Conservation (phyloP, 1,140 invertebrate genomes). For the Listronotus bonariensis region DNA sequence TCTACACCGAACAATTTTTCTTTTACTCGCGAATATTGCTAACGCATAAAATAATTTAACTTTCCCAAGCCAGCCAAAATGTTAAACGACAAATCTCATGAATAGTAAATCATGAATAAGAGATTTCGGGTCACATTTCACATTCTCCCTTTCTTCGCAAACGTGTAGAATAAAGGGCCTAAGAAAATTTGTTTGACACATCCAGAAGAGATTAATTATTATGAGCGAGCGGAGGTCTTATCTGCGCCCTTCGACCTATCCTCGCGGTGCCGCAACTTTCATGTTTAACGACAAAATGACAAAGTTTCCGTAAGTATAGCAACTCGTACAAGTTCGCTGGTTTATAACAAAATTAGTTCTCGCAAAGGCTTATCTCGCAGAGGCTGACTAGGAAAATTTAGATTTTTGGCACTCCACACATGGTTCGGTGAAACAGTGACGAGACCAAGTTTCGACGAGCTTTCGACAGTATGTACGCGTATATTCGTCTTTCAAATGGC, state of each 20-base stretch:
- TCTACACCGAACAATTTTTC: no score
- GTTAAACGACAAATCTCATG: constrained; percentile 2
- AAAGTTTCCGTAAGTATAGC: constrained; percentile 22
- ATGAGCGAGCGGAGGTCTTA: constrained; percentile 25
- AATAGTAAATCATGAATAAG: constrained; percentile 25
- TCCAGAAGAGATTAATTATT: constrained; percentile 32
- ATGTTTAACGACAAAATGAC: constrained; percentile 35
- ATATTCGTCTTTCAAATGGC: no score
- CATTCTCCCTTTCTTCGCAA: constrained; percentile 2
- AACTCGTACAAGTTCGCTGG: constrained; percentile 19
- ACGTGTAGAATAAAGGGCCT: constrained; percentile 15
- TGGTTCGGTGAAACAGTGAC: no score
- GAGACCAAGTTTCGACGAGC: no score
- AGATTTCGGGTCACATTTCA: constrained; percentile 26
- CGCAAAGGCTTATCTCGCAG: not conserved
- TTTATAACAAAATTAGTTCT: constrained; percentile 25
- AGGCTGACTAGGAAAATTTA: not conserved
- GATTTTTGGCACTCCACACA: no score
- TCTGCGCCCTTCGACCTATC: constrained; percentile 24
- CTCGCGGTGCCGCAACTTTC: constrained; percentile 14
- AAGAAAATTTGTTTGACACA: constrained; percentile 32
- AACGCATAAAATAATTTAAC: constrained; percentile 2
- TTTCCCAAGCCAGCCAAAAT: constrained; percentile 18
- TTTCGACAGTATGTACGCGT: no score
- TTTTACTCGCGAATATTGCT: not conserved